Conservation (phyloP, 2,797 vertebrate species). For the Pitangus sulphuratus region DNA sequence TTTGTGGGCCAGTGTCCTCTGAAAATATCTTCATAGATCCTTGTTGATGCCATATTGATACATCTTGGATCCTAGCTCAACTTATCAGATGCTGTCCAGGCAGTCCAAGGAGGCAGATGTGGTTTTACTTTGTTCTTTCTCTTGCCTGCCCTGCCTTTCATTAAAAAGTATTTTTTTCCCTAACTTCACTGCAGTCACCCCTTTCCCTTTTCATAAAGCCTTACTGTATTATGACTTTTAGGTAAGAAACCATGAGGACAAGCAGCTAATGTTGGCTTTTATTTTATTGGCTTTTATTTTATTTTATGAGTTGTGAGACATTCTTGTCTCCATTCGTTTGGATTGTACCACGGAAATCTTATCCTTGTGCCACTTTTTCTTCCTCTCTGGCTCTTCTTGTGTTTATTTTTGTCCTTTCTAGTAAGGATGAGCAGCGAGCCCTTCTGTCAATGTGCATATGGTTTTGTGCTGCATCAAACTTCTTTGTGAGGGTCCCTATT, state of each 20-base stretch:
- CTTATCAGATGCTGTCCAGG: neutral
- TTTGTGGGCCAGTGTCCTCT: neutral
- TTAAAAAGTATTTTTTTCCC: neutral
- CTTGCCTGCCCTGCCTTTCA: fast-evolving
- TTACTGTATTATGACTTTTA: neutral
- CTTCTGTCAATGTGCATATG: neutral
- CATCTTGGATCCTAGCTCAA: neutral
- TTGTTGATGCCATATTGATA: neutral
- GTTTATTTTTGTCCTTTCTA: neutral
- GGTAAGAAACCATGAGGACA: neutral
- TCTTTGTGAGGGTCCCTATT: neutral
- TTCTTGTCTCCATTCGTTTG: neutral
- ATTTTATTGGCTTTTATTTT: neutral
- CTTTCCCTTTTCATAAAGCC: neutral
- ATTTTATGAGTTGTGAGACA: neutral
- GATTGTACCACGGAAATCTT: neutral
- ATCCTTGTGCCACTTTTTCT: neutral
- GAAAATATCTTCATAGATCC: neutral
- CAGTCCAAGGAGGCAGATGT: neutral
- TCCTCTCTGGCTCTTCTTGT: neutral
- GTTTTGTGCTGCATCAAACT: neutral
- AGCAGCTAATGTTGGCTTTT: neutral
- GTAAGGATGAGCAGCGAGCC: neutral
- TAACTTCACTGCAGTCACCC: neutral
- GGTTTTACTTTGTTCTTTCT: neutral